Percentiles rank a stretch among this genome's conserved stretches.
phyloP scores from a whole-genome alignment of 2,888 invertebrate species.

The Anoplius nigerrimus region DNA sequence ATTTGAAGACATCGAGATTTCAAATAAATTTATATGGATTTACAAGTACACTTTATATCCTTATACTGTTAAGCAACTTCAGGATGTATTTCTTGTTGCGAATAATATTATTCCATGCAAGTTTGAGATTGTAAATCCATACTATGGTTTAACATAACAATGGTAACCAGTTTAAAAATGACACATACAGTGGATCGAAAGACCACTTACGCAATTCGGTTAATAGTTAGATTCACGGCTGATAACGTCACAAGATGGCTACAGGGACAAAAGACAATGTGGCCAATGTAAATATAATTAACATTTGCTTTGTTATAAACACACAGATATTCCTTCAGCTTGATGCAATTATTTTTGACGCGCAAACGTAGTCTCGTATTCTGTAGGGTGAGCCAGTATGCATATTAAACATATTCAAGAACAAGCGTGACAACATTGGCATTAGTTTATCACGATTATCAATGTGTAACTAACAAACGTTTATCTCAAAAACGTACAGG shows the following conservation, averaged over 20 bases:
- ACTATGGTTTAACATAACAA: constrained; percentile 49
- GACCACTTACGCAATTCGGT: constrained; percentile 93
- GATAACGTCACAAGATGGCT: constrained; percentile 96
- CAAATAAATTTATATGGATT: constrained; percentile 56
- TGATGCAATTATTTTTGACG: constrained; percentile 54
- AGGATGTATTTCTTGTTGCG: not conserved
- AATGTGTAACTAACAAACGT: constrained; percentile 44
- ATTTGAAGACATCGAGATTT: constrained; percentile 52
- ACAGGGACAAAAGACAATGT: constrained; percentile 76
- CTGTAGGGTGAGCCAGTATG: constrained; percentile 43
- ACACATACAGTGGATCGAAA: constrained; percentile 72
- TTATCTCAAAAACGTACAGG: constrained; percentile 44
- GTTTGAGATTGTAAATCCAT: constrained; percentile 64
- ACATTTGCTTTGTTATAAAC: constrained; percentile 50
- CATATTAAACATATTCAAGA: constrained; percentile 48
- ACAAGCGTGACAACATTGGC: constrained; percentile 49
- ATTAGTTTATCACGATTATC: constrained; percentile 46
- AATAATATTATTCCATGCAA: constrained; percentile 2
- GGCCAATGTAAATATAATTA: constrained; percentile 64
- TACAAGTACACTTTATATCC: constrained; percentile 44
- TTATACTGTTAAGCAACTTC: not conserved
- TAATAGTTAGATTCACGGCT: constrained; percentile 93
- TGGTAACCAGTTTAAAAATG: constrained; percentile 59
- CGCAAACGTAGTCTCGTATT: constrained; percentile 45
- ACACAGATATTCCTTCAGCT: constrained; percentile 48